Percentiles rank a stretch among this genome's conserved stretches.
These are phyloP conservation scores for Oligia fasciuncula DNA, from an alignment of 2,888 invertebrate genomes.

Conservation along the genomic window DNA sequence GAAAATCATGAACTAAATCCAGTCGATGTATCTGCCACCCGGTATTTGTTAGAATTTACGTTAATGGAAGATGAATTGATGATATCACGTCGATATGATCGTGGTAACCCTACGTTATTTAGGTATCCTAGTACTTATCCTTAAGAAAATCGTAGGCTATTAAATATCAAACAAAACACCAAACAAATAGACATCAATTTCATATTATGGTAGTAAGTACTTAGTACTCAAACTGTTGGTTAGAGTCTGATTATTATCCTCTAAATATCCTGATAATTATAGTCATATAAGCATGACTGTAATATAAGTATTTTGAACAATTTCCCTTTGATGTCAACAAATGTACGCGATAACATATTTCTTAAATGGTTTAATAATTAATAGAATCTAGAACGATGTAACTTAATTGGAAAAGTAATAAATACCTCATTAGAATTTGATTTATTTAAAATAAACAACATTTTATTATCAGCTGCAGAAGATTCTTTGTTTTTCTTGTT, in stretches of 20 bases:
- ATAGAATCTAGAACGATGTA: background rate
- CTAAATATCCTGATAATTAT: background rate
- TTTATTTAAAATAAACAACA: constrained; percentile 6
- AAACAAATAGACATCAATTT: background rate
- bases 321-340: background rate
- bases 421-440: background rate
- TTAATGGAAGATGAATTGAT: background rate
- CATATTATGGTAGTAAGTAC: background rate
- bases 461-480: background rate
- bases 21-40: background rate
- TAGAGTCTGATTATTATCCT: background rate
- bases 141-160: background rate
- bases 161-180: background rate
- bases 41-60: background rate
- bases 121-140: background rate
- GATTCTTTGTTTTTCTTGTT: constrained; percentile 18
- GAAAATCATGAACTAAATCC: too few species aligned
- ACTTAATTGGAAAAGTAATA: background rate
- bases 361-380: background rate
- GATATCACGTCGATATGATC: background rate
- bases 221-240: background rate
- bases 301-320: background rate
- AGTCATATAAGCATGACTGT: background rate
- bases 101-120: background rate
- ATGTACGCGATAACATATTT: background rate